Base-by-base conservation (phyloP, 1,140 invertebrate species). In the Dendroctonus ponderosae region DNA sequence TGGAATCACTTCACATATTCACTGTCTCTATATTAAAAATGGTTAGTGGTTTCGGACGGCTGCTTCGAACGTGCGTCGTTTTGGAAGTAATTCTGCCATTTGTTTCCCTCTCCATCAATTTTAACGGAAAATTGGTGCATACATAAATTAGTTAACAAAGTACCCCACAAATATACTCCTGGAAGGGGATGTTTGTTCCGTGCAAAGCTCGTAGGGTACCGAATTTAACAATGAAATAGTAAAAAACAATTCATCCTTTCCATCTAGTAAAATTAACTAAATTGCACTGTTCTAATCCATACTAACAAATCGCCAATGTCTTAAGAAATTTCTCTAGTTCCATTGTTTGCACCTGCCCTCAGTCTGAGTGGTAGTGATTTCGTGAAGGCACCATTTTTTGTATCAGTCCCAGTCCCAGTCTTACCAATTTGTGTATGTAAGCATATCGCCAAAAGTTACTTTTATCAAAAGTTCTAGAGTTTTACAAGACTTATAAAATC, bases 321-420 rank as follows among this genome's bases (percentile, higher is more conserved):
- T 48, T 14, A 49, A 12, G 14, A 43, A 46, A 51, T 51, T 51
- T 51, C 50, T 66, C 12, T 62, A 51, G 57, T 64, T 62, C 43
- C 54, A 40, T 65, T 60, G 65, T 69, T 76, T 75, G 74, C 74
- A 75, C 74, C 71, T 74, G 72, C 72, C 76, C 75, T 77, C 77
- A 78, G 74, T 77, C 77, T 76, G 68, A 68, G 70, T 76, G 70
- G 70, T 61, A 70, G 62, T 74, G 68, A 67, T 68, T 49, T 68
- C 67, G 54, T 75, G 74, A 78, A 78, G 77, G 77, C 77, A 78
- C 77, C 77, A 76, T 74, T 74, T 77, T 75, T 78, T 14, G 46
- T 61, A 38, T 76, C 77, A 72, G 71, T 76, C 77, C 77, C 77
- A 70, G 69, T 76, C 77, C 66, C 77, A 78, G 77, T 78, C 77